Evolutionary conservation across 1,140 invertebrate genomes (phyloP), one percentile per base, ranked within the genome.

Genomic region (Oncopeltus fasciatus): DNA sequence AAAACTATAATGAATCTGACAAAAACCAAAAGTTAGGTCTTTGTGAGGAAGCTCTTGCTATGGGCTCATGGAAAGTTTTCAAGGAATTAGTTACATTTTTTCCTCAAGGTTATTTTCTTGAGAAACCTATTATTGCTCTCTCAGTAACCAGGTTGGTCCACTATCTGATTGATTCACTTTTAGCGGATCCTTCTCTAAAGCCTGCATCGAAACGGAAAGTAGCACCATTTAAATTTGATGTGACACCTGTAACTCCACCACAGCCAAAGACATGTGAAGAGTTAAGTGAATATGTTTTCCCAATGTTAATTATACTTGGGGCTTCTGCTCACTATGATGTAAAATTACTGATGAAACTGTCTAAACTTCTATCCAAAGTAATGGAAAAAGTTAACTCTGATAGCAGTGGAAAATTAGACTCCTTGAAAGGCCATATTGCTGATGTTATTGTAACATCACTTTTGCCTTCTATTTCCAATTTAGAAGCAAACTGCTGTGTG

Each of bases 21-120:
- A 78, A 74, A 61, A 98, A 99, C 77, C 95, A 98, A 74, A 98
- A 98, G 73, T 83, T 98, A 68, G 87, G 90, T 43, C 75, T 99
- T 4, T 88, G 89, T 71, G 88, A 95, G 72, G 92, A 92, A 1
- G 72, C 98, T 3, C 72, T 98, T 3, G 81, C 84, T 67, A 82
- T 97, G 65, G 94, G 90, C 20, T 90, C 91, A 67, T 98, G 94
- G 94, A 80, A 84, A 12, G 86, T 88, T 69, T 92, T 90, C 9
- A 77, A 84, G 60, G 77, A 79, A 57, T 76, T 98, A 38, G 84
- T 92, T 21, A 83, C 83, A 61, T 79, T 83, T 59, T 78, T 97
- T 61, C 95, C 95, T 1, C 85, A 90, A 49, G 83, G 83, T 72
- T 88, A 83, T 72, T 80, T 88, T 12, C 80, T 88, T 0, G 84